Conservation (phyloP, 2,113 vertebrate species). For the Petroica traversi region DNA sequence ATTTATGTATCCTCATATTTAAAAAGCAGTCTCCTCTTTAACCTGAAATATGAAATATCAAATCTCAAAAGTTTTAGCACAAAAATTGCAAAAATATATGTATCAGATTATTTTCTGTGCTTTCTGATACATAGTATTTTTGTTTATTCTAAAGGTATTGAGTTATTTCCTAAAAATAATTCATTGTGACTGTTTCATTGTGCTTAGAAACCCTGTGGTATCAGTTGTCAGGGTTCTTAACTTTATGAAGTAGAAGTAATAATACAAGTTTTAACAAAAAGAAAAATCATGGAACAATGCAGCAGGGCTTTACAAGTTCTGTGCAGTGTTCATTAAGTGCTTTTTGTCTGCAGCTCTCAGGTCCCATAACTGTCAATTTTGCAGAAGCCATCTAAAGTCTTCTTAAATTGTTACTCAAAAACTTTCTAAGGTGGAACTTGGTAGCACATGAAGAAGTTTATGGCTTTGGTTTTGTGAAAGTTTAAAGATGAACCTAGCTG, state of each 20-base stretch:
- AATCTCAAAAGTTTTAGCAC: neutral
- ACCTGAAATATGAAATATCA: neutral
- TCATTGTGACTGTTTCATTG: neutral
- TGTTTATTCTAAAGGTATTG: neutral
- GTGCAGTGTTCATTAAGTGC: neutral
- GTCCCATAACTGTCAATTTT: neutral
- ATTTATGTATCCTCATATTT: neutral
- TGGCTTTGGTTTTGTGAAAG: neutral
- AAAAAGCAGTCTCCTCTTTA: neutral
- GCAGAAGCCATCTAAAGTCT: neutral
- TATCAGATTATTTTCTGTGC: neutral
- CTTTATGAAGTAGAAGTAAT: neutral
- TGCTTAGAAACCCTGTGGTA: neutral
- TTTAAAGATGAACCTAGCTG: neutral
- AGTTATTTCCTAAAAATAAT: neutral
- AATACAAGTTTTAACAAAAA: neutral
- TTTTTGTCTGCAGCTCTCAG: neutral
- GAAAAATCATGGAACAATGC: neutral
- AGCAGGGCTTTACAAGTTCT: neutral
- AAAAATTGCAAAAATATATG: neutral
- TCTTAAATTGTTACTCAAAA: neutral
- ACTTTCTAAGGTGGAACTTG: neutral
- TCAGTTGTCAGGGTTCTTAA: neutral
- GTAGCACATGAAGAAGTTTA: neutral
- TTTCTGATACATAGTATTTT: neutral